Conservation (phyloP, 2,797 vertebrate species). For the Sebastes vulpes region DNA sequence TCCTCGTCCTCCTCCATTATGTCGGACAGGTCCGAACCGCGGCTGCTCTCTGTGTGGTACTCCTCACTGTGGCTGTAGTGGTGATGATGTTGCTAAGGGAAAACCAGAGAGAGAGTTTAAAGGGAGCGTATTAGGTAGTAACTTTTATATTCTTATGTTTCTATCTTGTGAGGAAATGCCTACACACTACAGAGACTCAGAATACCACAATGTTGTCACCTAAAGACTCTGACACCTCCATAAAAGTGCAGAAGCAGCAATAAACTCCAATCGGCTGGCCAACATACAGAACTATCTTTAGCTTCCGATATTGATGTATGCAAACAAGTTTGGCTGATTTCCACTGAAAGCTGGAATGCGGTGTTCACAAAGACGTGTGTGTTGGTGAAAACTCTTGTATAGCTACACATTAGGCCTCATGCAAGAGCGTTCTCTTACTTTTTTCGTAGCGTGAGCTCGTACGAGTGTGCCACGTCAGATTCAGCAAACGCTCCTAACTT, state of each 20-base stretch:
- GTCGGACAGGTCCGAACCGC: conserved; percentile 96
- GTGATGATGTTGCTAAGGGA: conserved; percentile 82
- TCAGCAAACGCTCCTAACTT: too few species aligned
- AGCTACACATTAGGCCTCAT: too few species aligned
- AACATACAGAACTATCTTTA: background rate
- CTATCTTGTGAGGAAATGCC: background rate
- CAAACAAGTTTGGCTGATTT: background rate
- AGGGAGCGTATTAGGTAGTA: background rate
- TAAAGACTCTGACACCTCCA: background rate
- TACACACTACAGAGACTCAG: too few species aligned
- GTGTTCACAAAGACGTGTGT: background rate
- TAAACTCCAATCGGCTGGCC: background rate
- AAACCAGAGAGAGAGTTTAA: background rate
- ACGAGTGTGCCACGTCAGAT: too few species aligned
- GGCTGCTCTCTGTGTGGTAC: conserved; percentile 97
- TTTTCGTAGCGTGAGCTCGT: too few species aligned
- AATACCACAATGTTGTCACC: background rate
- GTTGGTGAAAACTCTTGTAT: too few species aligned
- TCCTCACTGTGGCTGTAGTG: conserved; percentile 93
- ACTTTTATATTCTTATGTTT: background rate
- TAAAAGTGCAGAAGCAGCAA: background rate
- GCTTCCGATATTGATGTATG: background rate
- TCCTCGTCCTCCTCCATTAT: conserved; percentile 99
- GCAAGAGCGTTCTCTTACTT: too few species aligned
- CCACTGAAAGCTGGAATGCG: background rate